These are phyloP conservation scores for Xyrichtys novacula DNA, from an alignment of 2,797 vertebrate genomes.

Conservation along the genomic window DNA sequence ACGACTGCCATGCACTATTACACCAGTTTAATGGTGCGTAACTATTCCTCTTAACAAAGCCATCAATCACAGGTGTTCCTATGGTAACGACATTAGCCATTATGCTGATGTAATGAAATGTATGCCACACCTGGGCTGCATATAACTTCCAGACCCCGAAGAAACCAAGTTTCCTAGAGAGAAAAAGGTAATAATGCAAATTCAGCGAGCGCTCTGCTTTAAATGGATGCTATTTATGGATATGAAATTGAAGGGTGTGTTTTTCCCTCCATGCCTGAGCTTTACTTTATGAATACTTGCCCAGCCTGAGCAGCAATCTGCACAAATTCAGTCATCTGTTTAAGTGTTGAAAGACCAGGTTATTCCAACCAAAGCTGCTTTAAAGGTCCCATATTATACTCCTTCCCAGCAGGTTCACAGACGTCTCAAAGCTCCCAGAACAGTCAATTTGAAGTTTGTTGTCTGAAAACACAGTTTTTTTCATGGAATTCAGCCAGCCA, in stretches of 20 bases:
- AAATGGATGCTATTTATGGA: slow-evolving; percentile 57
- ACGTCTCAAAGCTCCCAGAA: no score
- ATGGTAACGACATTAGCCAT: slow-evolving; percentile 68
- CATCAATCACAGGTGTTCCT: slow-evolving; percentile 81
- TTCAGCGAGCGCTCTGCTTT: slow-evolving; percentile 18
- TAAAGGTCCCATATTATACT: no score
- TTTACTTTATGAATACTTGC: slow-evolving; percentile 61
- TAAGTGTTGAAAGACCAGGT: slow-evolving; percentile 60
- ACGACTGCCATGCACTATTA: slow-evolving; percentile 83
- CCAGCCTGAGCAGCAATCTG: slow-evolving; percentile 64
- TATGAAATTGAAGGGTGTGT: slow-evolving; percentile 46
- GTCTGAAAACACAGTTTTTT: no score
- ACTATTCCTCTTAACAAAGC: slow-evolving; percentile 82
- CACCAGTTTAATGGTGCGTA: slow-evolving; percentile 80
- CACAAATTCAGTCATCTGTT: slow-evolving; percentile 70
- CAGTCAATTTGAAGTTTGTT: no score
- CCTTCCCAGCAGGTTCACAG: no score
- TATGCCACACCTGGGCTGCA: slow-evolving; percentile 31
- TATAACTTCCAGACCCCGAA: slow-evolving; percentile 15
- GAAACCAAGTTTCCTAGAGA: slow-evolving; percentile 12
- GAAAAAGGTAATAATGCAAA: slow-evolving; percentile 3
- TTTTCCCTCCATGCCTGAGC: slow-evolving; percentile 42
- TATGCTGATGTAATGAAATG: slow-evolving; percentile 65
- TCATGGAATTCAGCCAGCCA: no score
- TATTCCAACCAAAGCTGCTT: slow-evolving; percentile 70